Percentiles rank a stretch among this genome's conserved stretches.
Conservation (phyloP, 2,888 invertebrate genomes). For the Coecobrya sp. region DNA sequence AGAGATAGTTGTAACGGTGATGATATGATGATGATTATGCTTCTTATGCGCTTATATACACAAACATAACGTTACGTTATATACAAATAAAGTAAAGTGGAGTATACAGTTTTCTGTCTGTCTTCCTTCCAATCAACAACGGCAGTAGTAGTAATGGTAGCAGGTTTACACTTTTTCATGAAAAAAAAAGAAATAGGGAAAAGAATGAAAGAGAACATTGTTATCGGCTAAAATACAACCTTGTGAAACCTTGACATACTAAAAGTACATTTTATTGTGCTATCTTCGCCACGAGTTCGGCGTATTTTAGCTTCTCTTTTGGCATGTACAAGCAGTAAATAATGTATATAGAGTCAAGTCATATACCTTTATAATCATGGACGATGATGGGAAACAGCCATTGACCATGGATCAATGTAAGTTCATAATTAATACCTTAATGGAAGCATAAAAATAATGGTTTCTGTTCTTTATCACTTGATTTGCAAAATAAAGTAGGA, state of each 20-base stretch:
- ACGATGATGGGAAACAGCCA: conserved; percentile 31
- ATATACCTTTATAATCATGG: conserved; percentile 39
- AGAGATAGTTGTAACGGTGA: conserved; percentile 1
- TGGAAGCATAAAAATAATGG: background rate
- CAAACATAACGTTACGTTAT: background rate
- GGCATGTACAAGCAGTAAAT: conserved; percentile 41
- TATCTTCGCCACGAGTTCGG: conserved; percentile 2
- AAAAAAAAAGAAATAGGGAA: background rate
- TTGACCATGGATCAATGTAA: conserved; percentile 38
- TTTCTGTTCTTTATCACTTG: background rate
- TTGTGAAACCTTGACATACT: conserved; percentile 80
- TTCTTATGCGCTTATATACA: background rate
- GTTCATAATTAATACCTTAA: conserved; percentile 3
- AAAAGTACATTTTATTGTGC: conserved; percentile 70
- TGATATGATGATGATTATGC: background rate
- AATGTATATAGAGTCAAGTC: conserved; percentile 36
- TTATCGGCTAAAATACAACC: conserved; percentile 70
- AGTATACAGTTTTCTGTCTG: background rate
- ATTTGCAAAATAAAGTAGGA: background rate
- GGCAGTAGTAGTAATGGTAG: background rate
- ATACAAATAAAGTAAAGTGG: background rate
- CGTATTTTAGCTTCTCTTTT: background rate
- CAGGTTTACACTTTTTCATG: conserved; percentile 6
- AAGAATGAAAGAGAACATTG: conserved; percentile 52
- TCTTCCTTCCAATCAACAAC: background rate